Conservation (phyloP, 2,113 vertebrate species). For the Python bivittatus region DNA sequence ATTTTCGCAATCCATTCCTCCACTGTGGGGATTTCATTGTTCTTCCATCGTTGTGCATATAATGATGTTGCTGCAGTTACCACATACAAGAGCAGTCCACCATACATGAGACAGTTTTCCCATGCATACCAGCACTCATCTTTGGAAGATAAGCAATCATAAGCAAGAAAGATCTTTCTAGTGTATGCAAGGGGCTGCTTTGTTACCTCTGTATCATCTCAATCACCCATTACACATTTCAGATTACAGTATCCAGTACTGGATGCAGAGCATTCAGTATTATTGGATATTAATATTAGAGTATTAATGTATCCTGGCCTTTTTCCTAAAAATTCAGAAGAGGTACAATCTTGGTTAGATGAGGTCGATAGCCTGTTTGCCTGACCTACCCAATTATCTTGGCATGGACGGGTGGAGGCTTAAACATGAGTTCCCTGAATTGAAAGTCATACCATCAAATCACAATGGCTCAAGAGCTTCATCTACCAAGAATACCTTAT, state of each 20-base stretch:
- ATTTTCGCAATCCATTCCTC: too few species aligned
- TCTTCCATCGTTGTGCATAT: too few species aligned
- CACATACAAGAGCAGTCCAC: too few species aligned
- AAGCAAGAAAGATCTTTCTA: background rate
- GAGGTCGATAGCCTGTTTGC: background rate
- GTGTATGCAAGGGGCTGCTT: background rate
- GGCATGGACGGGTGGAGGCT: background rate
- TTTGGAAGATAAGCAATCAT: background rate
- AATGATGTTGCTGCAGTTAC: too few species aligned
- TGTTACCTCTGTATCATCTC: too few species aligned
- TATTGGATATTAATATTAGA: too few species aligned
- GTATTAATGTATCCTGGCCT: background rate
- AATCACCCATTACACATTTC: background rate
- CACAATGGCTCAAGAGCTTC: background rate
- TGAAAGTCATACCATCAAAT: background rate
- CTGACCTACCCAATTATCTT: background rate
- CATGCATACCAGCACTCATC: background rate
- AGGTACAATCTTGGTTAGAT: background rate
- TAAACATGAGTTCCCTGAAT: background rate
- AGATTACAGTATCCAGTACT: background rate
- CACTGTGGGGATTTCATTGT: too few species aligned
- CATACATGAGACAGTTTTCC: background rate
- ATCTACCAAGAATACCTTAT: too few species aligned
- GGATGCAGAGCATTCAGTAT: too few species aligned
- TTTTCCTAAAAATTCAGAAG: background rate